Conservation (phyloP, 2,888 invertebrate species). For the Polydrusus cervinus region DNA sequence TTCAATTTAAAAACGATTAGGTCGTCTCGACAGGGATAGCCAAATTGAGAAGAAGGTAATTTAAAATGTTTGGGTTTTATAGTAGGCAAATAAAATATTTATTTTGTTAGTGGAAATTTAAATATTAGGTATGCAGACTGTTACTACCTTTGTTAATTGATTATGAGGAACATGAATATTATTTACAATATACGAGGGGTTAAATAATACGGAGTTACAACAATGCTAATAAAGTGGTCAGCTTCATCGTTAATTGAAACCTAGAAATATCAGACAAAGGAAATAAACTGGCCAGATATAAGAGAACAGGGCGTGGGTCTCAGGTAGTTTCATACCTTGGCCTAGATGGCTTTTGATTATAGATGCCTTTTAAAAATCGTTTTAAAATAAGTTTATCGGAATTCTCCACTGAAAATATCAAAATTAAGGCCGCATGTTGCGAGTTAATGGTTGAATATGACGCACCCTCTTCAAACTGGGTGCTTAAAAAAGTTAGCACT, state of each 20-base stretch:
- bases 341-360: conserved; percentile 38
- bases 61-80: too few relatives aligned
- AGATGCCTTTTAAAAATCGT: conserved; percentile 47
- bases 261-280: conserved; percentile 28
- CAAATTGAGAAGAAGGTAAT: too few relatives aligned
- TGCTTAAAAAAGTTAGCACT: conserved; percentile 19
- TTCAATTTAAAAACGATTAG: too few relatives aligned
- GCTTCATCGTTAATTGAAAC: conserved; percentile 23
- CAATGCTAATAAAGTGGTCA: conserved; percentile 32
- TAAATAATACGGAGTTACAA: too few relatives aligned
- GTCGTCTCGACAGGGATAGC: too few relatives aligned
- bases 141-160: too few relatives aligned
- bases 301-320: conserved; percentile 30
- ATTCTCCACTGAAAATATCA: conserved; percentile 33
- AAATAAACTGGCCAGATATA: conserved; percentile 11
- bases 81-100: too few relatives aligned
- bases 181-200: too few relatives aligned
- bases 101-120: too few relatives aligned
- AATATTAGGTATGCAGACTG: too few relatives aligned
- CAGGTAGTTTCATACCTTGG: conserved; percentile 31
- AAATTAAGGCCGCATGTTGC: conserved; percentile 25
- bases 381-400: conserved; percentile 34
- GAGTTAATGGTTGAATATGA: conserved; percentile 36
- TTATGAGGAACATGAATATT: too few relatives aligned
- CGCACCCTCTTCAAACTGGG: conserved; percentile 29